Evolutionary conservation across 2,797 vertebrate genomes (phyloP), one percentile per base, ranked within the genome.

Genomic region (Garrulus glandarius): DNA sequence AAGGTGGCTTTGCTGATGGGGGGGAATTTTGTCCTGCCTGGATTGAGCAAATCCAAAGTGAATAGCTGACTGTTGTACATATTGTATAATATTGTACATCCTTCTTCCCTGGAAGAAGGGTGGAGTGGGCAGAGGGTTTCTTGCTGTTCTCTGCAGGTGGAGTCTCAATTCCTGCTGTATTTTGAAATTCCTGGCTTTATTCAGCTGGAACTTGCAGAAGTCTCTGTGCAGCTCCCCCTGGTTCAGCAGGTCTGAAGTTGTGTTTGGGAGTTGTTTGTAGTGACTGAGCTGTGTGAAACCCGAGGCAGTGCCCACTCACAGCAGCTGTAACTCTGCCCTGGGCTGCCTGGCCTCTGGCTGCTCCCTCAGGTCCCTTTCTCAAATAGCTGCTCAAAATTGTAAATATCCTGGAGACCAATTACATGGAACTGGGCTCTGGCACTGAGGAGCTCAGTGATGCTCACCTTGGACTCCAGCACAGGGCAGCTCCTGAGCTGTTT

Each of bases 341-440:
- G 59, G 50, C 69, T 1, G 71, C 57, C 26, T 5, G 32, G 19
- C 68, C 81, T 60, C 17, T 81, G 50, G 3, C 61, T 82, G 60
- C 59, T 59, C 65, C 24, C 32, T 23, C n/a, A 3, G 63, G 57
- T 70, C 37, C 2, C 89, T 92, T 87, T 92, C 84, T 90, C 83
- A 90, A 27, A 11, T 79, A 68, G 56, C 79, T 94, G 5, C 43
- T 96, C 91, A 82, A 60, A 82, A 74, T 94, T 92, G 89, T 88
- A 88, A 95, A 90, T 96, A 32, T 49, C 39, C 68, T 32, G 4
- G 11, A 37, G 76, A 27, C 30, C 68, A 52, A 1, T 10, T 10
- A 5, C 11, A 1, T 1, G 72, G 16, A 44, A 6, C 50, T 29
- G 4, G 2, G 16, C 56, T 61, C n/a, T 59, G 78, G 36, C 2